phyloP scores from a whole-genome alignment of 1,140 invertebrate species.

The Drosophila fuyamai region DNA sequence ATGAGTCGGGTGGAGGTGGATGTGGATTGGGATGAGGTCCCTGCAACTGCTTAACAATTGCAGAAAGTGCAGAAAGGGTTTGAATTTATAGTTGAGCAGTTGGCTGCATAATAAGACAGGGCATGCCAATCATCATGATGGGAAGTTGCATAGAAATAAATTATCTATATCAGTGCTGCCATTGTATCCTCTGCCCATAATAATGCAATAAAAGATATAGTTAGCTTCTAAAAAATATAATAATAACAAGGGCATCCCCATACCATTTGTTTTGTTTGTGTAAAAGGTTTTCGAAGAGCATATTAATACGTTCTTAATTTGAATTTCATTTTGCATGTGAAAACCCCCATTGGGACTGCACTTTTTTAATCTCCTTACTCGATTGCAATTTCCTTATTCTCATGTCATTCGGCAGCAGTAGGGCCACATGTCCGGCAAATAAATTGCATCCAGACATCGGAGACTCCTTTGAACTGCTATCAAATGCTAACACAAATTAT shows the following conservation, averaged over 20 bases:
- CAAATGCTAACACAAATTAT: slow-evolving; percentile 63
- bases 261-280: neutral
- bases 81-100: slow-evolving; percentile 25
- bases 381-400: slow-evolving; percentile 24
- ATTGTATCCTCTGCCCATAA: too few relatives aligned
- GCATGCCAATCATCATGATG: slow-evolving; percentile 26
- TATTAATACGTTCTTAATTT: slow-evolving; percentile 3
- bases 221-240: too few relatives aligned
- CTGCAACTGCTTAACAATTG: slow-evolving; percentile 54
- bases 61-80: slow-evolving; percentile 14
- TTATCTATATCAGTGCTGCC: too few relatives aligned
- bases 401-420: slow-evolving; percentile 14
- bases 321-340: neutral
- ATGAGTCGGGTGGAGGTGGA: slow-evolving; percentile 30
- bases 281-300: neutral
- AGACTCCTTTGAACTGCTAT: slow-evolving; percentile 6
- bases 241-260: neutral
- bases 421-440: slow-evolving; percentile 34
- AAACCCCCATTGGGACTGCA: neutral
- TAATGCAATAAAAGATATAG: too few relatives aligned
- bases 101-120: slow-evolving; percentile 11
- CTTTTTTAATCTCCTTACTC: neutral
- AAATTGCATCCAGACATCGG: slow-evolving; percentile 18
- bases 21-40: neutral
- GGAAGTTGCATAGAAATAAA: neutral